Percentiles rank a stretch among this genome's conserved stretches.
Conservation (phyloP, 2,113 vertebrate genomes). For the Lota lota region DNA sequence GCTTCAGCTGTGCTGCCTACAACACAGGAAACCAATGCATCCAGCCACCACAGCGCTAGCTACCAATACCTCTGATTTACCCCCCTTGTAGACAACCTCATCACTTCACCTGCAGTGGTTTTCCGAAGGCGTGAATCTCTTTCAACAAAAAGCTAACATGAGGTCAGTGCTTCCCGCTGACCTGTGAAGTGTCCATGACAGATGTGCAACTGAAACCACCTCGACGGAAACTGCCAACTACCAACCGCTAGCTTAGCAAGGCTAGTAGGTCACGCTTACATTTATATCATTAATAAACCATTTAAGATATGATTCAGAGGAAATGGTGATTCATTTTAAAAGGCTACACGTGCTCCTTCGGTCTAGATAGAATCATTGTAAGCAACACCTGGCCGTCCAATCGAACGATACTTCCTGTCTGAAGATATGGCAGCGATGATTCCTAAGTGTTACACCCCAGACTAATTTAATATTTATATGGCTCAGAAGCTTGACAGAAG, state of each 20-base stretch:
- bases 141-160: not conserved
- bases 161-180: constrained; percentile 7
- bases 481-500: too few species aligned
- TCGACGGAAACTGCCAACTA: not conserved
- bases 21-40: not conserved
- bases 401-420: too few species aligned
- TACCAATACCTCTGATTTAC: not conserved
- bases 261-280: constrained; percentile 18
- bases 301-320: not conserved
- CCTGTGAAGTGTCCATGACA: constrained; percentile 1
- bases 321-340: too few species aligned
- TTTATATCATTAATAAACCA: not conserved
- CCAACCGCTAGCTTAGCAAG: not conserved
- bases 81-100: too few species aligned
- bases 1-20: not conserved
- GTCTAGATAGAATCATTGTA: too few species aligned
- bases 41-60: not conserved
- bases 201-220: constrained; percentile 14
- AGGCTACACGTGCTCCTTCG: too few species aligned
- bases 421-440: too few species aligned
- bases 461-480: too few species aligned
- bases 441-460: too few species aligned
- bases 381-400: too few species aligned
- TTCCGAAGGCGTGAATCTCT: constrained; percentile 10
- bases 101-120: not conserved